A percentile compares a stretch with the other conserved stretches of the same genome.
phyloP scores from a whole-genome alignment of 2,888 invertebrate species.

The Stegana nigrithorax region DNA sequence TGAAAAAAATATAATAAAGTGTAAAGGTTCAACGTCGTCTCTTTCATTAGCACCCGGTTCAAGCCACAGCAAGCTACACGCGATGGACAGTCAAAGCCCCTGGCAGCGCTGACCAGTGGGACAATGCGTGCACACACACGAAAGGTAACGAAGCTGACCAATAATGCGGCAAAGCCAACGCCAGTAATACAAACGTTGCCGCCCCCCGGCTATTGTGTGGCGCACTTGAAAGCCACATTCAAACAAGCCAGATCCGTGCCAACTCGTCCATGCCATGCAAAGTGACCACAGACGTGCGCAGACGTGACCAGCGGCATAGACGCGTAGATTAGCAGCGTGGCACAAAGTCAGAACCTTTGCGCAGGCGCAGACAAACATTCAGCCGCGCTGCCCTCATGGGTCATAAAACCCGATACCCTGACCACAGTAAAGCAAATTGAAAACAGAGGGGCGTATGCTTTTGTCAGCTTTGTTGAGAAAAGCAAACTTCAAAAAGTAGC shows the following conservation, averaged over 20 bases:
- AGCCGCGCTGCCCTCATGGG: no score
- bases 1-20: not conserved
- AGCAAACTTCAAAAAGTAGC: not conserved
- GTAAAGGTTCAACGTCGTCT: slow-evolving; percentile 1
- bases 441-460: not conserved
- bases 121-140: not conserved
- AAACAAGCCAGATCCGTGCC: slow-evolving; percentile 10
- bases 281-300: not conserved
- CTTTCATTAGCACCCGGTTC: slow-evolving; percentile 1
- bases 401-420: no score
- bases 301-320: not conserved
- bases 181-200: not conserved
- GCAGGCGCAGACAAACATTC: not conserved
- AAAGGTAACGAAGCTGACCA: not conserved
- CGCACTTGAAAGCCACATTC: not conserved
- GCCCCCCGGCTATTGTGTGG: not conserved
- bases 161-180: not conserved
- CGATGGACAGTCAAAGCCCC: no score
- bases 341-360: not conserved
- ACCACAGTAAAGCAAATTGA: no score
- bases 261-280: no score
- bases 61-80: no score
- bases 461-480: not conserved
- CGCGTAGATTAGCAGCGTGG: not conserved
- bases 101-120: no score